A percentile compares a stretch with the other conserved stretches of the same genome.
phyloP scores from a whole-genome alignment of 2,888 invertebrate genomes.

The Athetis lepigone region DNA sequence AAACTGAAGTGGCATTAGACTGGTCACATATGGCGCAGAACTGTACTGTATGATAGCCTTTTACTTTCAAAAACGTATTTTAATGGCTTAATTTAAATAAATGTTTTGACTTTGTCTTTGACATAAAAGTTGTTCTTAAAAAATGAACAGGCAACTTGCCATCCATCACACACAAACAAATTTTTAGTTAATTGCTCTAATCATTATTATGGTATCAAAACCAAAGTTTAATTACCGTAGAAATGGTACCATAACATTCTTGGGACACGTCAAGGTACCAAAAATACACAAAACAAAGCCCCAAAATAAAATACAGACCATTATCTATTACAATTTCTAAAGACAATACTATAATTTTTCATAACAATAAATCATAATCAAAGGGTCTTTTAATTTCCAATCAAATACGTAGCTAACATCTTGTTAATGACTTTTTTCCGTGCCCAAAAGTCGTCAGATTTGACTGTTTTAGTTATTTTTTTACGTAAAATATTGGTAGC shows the following conservation, averaged over 20 bases:
- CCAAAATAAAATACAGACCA: neutral
- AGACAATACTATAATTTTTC: conserved; percentile 44
- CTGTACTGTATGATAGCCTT: too few species aligned
- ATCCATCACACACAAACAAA: too few species aligned
- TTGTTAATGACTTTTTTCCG: conserved; percentile 74
- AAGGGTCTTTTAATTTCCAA: conserved; percentile 64
- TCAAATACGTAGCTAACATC: conserved; percentile 65
- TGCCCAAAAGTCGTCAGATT: conserved; percentile 67
- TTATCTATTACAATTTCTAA: conserved; percentile 26
- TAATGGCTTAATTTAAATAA: too few species aligned
- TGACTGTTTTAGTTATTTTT: conserved; percentile 61
- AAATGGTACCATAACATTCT: neutral
- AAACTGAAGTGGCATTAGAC: too few species aligned
- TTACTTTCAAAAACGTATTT: too few species aligned
- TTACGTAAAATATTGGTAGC: conserved; percentile 43
- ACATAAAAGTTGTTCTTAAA: too few species aligned
- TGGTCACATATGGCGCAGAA: too few species aligned
- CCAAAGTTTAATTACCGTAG: too few species aligned
- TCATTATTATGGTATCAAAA: too few species aligned
- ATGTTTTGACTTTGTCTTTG: too few species aligned
- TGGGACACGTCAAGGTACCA: neutral
- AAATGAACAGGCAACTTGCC: too few species aligned
- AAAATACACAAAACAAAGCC: neutral
- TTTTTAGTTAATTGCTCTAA: too few species aligned
- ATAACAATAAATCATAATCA: conserved; percentile 66